Base-by-base conservation (phyloP, 2,113 vertebrate species). In the Muntiacus muntjak region DNA sequence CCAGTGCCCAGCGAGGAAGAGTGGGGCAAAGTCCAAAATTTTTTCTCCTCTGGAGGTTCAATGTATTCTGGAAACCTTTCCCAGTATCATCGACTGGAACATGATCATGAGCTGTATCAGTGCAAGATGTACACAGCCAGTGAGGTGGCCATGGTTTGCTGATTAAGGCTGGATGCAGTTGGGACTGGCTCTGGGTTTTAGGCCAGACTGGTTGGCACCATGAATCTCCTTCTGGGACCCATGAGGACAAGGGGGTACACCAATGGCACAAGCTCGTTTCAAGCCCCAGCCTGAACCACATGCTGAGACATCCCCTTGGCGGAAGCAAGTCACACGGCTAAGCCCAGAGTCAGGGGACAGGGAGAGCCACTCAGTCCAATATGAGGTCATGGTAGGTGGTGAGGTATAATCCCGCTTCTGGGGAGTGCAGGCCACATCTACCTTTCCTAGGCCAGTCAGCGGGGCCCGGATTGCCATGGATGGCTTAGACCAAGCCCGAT, bases 31-130 rank as follows among this genome's bases (percentile, higher is more conserved):
- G 5, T 40, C 33, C 8, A 17, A 28, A 17, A 6, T 1, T 17
- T 1, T 54, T 55, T 74, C 52, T 94, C 17, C 30, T 79, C 67
- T 64, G n/a, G 64, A 21, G 33, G 36, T 9, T 45, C 23, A 26
- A 1, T 3, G 26, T 33, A 47, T 23, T 47, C 85, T 64, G 79
- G 52, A 85, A 45, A 9, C 13, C 33, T 57, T 23, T 84, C 47
- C 62, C 2, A 23, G 19, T 15, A 4, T 64, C 25, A 10, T 4
- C 0, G n/a, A 21, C n/a, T 8, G 3, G 33, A 26, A 30, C 2
- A 1, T 55, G 26, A 4, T 21, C 36, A 0, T 0, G 17, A 36
- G 26, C 16, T 47, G 9, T 12, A 8, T 10, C 7, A 12, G 40
- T 15, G 33, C 8, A 1, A 0, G 17, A 28, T 15, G 36, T 55